Evolutionary conservation across 1,140 invertebrate species (phyloP), one percentile per base, ranked within the genome.

Genomic region (Cherax destructor): DNA sequence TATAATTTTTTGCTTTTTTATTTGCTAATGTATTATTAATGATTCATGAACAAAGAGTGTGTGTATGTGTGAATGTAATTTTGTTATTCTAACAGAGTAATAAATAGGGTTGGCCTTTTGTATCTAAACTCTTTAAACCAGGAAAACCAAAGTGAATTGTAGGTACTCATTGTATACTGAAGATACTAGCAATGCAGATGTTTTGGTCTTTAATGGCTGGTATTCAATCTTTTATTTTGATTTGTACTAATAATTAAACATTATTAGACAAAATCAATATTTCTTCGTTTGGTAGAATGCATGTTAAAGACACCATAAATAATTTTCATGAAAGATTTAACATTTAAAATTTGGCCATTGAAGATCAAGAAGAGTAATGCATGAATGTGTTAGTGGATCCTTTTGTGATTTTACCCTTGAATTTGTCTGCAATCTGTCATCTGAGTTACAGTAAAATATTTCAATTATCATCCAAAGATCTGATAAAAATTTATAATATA

Each of bases 71-170:
- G 81, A 69, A 65, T 69, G 81, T 61, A 52, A 69, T 65, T 83
- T 83, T 83, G 81, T 61, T 83, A 83, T 83, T 65, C 56, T 49
- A 47, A 56, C 69, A 61, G 41, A 83, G 59, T 83, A 83, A 83
- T 61, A 69, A 24, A 61, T 69, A 83, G 81, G 61, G 61, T 83
- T 24, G 81, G 59, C 81, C 59, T 83, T 83, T 83, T 83, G 81
- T 83, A 83, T 69, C 69, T 83, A 83, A 83, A 18, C 59, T 69
- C 81, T 83, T 65, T 83, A 65, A 69, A 83, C 41, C 61, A 52
- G 52, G 24, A 59, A 83, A 61, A 83, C 81, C 81, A 83, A 83
- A 83, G 81, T 21, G 41, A 83, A 83, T 30, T 13, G 47, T 83
- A 83, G 81, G 47, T 65, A 65, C 81, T 21, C 13, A 56, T 13